Evolutionary conservation across 30 jellyfish, hydroid and myxozoan genomes (phyloP).

Genomic region (Aurelia aurita complex sp. Pacific): DNA sequence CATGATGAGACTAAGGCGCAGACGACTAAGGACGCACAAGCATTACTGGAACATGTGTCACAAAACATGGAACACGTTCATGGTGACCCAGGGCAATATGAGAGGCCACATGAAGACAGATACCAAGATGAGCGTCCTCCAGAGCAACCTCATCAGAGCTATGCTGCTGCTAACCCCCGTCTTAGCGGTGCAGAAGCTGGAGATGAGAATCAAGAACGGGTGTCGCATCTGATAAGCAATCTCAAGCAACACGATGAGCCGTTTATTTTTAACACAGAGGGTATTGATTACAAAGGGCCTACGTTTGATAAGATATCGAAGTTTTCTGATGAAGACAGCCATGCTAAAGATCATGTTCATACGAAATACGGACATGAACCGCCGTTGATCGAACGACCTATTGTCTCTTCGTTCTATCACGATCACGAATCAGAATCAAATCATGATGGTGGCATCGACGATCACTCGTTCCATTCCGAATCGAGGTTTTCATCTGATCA

Average conservation of each 20-base stretch:
- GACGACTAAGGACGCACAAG: slow-evolving; percentile 7
- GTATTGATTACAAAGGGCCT: slow-evolving; percentile 70
- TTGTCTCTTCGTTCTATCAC: slow-evolving; percentile 48
- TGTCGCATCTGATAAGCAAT: slow-evolving; percentile 45
- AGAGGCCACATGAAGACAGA: not conserved
- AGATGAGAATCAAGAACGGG: slow-evolving; percentile 44
- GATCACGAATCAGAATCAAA: slow-evolving; percentile 12
- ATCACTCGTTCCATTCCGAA: slow-evolving; percentile 42
- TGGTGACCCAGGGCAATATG: slow-evolving; percentile 8
- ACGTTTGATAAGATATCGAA: slow-evolving; percentile 28
- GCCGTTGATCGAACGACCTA: slow-evolving; percentile 40
- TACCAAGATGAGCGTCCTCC: slow-evolving; percentile 3
- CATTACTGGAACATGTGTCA: slow-evolving; percentile 20
- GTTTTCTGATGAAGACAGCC: slow-evolving; percentile 17
- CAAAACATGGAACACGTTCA: slow-evolving; percentile 21
- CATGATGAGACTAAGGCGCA: slow-evolving; percentile 14
- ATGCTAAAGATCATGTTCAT: slow-evolving; percentile 41
- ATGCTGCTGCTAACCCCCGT: not conserved
- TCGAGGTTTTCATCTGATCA: slow-evolving; percentile 11
- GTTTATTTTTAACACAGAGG: slow-evolving; percentile 71
- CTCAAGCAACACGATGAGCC: slow-evolving; percentile 62
- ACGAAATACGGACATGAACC: slow-evolving; percentile 3
- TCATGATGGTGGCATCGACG: slow-evolving; percentile 25
- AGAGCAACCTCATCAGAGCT: not conserved
- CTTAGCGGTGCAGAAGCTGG: not conserved